A percentile compares a stretch with the other conserved stretches of the same genome.
Evolutionary conservation across 2,888 invertebrate genomes (phyloP).

Genomic region (Leptarthrus brevirostris): DNA sequence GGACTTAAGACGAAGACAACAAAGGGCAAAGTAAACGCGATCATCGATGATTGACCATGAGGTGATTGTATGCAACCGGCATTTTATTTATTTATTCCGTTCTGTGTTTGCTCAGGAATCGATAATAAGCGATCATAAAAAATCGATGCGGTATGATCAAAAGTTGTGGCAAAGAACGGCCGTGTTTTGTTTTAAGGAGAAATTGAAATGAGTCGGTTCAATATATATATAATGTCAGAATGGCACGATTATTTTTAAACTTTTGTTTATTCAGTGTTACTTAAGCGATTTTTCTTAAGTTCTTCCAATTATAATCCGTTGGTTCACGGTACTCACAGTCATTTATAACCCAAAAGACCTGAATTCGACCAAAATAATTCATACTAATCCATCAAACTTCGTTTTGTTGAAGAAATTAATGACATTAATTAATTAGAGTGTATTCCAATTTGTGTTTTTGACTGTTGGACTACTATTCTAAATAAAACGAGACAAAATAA

Average conservation of each 20-base stretch:
- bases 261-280: too few species aligned
- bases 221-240: constrained; percentile 17
- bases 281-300: too few species aligned
- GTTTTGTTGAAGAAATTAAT: too few species aligned
- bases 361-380: too few species aligned
- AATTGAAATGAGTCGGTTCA: constrained; percentile 21
- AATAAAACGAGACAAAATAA: too few species aligned
- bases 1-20: neutral
- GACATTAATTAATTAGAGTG: too few species aligned
- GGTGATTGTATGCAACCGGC: constrained; percentile 47
- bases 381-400: too few species aligned
- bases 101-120: constrained; percentile 49
- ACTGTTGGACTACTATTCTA: too few species aligned
- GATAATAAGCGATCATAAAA: constrained; percentile 53
- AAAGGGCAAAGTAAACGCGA: constrained; percentile 27
- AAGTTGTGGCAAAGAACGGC: neutral
- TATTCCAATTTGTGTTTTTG: too few species aligned
- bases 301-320: too few species aligned
- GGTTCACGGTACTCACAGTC: too few species aligned
- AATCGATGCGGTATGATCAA: constrained; percentile 53
- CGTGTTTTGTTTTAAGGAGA: neutral
- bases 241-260: neutral
- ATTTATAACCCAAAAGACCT: too few species aligned
- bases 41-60: constrained; percentile 42
- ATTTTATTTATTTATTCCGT: constrained; percentile 52